Conservation (phyloP, 2,888 invertebrate genomes). For the Meghimatium bilineatum region DNA sequence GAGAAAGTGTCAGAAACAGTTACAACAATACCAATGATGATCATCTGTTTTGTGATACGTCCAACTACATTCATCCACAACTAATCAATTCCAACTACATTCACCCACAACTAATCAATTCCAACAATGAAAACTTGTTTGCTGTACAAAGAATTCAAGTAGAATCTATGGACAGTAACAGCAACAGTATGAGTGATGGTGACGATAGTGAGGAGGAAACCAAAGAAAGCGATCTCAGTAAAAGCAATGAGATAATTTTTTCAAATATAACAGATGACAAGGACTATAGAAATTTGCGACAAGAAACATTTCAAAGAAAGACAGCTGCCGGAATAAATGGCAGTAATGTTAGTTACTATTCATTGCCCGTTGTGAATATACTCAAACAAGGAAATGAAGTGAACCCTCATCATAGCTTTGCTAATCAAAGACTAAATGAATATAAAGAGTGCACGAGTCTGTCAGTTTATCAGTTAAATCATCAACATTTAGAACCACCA, state of each 20-base stretch:
- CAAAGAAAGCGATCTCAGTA: not conserved
- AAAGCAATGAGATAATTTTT: not conserved
- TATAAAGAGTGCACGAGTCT: not conserved
- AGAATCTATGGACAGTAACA: conserved; percentile 20
- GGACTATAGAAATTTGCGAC: not conserved
- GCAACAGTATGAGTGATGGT: conserved; percentile 21
- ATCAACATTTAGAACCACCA: not conserved
- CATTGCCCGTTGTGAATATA: not conserved
- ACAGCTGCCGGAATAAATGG: not conserved
- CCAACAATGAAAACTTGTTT: conserved; percentile 23
- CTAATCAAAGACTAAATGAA: not conserved
- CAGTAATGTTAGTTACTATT: not conserved
- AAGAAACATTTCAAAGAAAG: not conserved
- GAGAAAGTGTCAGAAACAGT: not conserved
- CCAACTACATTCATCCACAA: not conserved
- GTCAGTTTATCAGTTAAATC: not conserved
- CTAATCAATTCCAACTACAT: not conserved
- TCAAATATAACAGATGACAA: not conserved
- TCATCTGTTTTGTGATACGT: not conserved
- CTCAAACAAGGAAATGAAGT: not conserved
- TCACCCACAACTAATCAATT: not conserved
- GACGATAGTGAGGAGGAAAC: not conserved
- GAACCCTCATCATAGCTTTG: not conserved
- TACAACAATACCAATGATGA: not conserved
- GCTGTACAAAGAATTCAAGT: conserved; percentile 26